These are phyloP conservation scores for Caradrina kadenii DNA, from an alignment of 2,888 invertebrate genomes.

Conservation along the genomic window DNA sequence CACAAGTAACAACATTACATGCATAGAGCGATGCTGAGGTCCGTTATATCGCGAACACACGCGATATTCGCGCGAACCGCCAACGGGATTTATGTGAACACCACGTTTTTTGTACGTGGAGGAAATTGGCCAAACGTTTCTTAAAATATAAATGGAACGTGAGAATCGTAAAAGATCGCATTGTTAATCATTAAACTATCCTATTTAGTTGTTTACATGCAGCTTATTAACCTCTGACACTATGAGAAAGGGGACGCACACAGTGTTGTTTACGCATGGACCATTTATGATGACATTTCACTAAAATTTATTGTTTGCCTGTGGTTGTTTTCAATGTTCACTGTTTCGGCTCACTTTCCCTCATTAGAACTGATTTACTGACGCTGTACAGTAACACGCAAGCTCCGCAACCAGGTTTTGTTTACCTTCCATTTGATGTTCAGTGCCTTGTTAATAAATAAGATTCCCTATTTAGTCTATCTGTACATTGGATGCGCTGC, in stretches of 20 bases:
- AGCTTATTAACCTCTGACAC: constrained; percentile 59
- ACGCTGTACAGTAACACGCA: constrained; percentile 34
- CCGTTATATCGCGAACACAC: constrained; percentile 79
- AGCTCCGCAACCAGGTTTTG: constrained; percentile 13
- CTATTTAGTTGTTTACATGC: constrained; percentile 49
- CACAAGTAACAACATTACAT: constrained; percentile 59
- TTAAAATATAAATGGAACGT: constrained; percentile 43
- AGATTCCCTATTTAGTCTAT: background rate
- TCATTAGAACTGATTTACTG: constrained; percentile 50
- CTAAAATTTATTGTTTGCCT: constrained; percentile 31
- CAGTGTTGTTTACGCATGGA: constrained; percentile 43
- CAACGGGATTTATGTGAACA: constrained; percentile 70
- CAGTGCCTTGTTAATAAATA: background rate
- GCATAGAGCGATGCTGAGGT: constrained; percentile 61
- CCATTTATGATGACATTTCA: constrained; percentile 48
- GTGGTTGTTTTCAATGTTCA: constrained; percentile 24
- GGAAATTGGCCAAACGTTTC: constrained; percentile 42
- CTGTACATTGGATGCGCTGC: background rate
- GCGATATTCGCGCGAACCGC: constrained; percentile 71
- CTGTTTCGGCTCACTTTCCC: constrained; percentile 49
- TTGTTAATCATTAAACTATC: constrained; percentile 41
- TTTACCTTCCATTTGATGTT: constrained; percentile 23
- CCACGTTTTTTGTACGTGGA: constrained; percentile 40
- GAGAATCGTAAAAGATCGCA: constrained; percentile 34
- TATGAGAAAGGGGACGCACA: constrained; percentile 54